phyloP scores from a whole-genome alignment of 2,888 invertebrate species.

The Phania funesta region DNA sequence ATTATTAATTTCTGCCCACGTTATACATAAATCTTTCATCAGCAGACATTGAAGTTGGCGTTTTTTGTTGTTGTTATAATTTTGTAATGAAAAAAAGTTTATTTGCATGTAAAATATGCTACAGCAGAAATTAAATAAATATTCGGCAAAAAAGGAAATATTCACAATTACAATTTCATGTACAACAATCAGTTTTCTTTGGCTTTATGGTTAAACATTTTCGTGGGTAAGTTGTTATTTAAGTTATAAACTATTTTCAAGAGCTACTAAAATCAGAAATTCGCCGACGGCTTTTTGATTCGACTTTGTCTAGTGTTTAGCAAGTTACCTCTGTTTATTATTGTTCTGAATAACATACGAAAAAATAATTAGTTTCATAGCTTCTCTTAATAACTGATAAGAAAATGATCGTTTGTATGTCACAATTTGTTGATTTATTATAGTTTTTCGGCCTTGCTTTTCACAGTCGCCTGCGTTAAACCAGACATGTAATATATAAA shows the following conservation, averaged over 20 bases:
- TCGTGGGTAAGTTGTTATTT: conserved; percentile 39
- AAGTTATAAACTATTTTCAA: not conserved
- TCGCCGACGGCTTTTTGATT: not conserved
- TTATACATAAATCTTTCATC: conserved; percentile 66
- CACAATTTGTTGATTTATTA: too few species aligned
- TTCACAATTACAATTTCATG: conserved; percentile 16
- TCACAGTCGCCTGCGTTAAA: too few species aligned
- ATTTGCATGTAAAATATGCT: not conserved
- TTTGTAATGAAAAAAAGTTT: conserved; percentile 19
- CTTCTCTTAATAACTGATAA: too few species aligned
- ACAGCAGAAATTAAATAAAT: conserved; percentile 1
- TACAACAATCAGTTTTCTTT: conserved; percentile 17
- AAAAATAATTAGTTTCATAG: too few species aligned
- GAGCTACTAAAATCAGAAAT: not conserved
- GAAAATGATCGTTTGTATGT: too few species aligned
- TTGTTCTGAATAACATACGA: too few species aligned
- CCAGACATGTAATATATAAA: too few species aligned
- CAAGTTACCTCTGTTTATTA: too few species aligned
- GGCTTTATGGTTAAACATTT: not conserved
- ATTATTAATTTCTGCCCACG: conserved; percentile 59
- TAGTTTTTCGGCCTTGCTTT: too few species aligned
- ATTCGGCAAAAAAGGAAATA: conserved; percentile 26
- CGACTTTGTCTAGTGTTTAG: not conserved
- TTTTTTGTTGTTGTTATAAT: conserved; percentile 2
- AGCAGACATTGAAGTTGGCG: conserved; percentile 56